A percentile compares a stretch with the other conserved stretches of the same genome.
Evolutionary conservation across 2,888 invertebrate species (phyloP).

Genomic region (Sinodicranocentrus sp.): DNA sequence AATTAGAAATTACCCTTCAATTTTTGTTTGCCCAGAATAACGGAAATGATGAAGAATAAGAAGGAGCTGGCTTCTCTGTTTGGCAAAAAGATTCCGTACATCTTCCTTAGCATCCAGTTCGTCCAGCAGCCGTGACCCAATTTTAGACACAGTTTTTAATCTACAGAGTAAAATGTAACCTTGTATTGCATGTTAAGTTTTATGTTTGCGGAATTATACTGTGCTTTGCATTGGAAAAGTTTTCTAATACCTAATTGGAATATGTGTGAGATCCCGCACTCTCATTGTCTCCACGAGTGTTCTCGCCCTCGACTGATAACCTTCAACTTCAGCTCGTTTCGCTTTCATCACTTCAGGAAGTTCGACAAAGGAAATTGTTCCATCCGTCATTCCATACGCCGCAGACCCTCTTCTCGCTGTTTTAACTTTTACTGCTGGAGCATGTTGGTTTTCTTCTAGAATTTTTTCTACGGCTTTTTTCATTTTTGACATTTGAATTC

Average conservation of each 20-base stretch:
- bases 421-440: conserved; percentile 51
- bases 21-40: conserved; percentile 70
- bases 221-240: too few relatives aligned
- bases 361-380: conserved; percentile 33
- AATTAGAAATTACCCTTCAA: conserved; percentile 49
- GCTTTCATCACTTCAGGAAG: conserved; percentile 44
- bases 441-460: conserved; percentile 71
- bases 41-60: conserved; percentile 73
- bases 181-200: too few relatives aligned
- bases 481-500: conserved; percentile 75
- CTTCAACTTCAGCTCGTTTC: conserved; percentile 72
- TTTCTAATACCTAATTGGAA: conserved; percentile 69
- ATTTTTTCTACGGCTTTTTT: conserved; percentile 75
- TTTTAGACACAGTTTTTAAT: conserved; percentile 69
- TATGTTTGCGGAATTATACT: too few relatives aligned
- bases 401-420: conserved; percentile 22
- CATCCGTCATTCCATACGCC: too few relatives aligned
- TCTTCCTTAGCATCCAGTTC: conserved; percentile 72
- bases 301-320: conserved; percentile 70
- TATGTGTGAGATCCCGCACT: conserved; percentile 74
- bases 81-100: conserved; percentile 67
- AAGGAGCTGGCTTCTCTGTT: conserved; percentile 70
- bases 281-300: conserved; percentile 74
- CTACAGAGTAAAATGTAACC: too few relatives aligned
- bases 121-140: conserved; percentile 65